phyloP scores from a whole-genome alignment of 2,888 invertebrate species.

The Ophion obscuratus region DNA sequence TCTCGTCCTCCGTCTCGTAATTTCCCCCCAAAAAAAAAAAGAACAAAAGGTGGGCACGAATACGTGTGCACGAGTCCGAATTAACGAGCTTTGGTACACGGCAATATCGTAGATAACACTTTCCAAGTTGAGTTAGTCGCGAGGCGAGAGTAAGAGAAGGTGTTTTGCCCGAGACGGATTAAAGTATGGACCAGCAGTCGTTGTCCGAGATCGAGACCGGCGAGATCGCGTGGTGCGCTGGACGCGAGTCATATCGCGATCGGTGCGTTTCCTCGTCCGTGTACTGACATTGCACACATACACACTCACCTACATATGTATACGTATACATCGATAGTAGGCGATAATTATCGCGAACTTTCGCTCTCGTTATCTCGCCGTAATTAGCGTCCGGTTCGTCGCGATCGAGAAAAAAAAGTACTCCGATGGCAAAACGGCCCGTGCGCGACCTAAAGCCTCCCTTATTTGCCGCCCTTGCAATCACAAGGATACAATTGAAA shows the following conservation, averaged over 20 bases:
- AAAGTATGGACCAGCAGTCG: conserved; percentile 45
- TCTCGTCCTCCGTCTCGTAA: neutral
- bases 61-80: conserved; percentile 7
- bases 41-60: conserved; percentile 3
- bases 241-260: conserved; percentile 19
- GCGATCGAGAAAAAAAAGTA: neutral
- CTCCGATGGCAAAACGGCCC: neutral
- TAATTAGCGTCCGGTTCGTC: neutral
- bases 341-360: neutral
- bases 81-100: neutral
- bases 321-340: neutral
- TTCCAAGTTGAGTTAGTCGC: conserved; percentile 46
- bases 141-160: conserved; percentile 55
- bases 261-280: conserved; percentile 17
- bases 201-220: conserved; percentile 54
- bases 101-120: conserved; percentile 32
- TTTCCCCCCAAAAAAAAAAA: neutral
- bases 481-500: neutral
- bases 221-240: conserved; percentile 24
- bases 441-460: neutral
- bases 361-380: neutral
- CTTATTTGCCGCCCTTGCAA: neutral
- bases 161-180: conserved; percentile 29
- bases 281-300: neutral
- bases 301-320: neutral